Evolutionary conservation across 2,113 vertebrate species (phyloP), one percentile per base, ranked within the genome.

Genomic region (Calyptommatus sinebrachiatus): DNA sequence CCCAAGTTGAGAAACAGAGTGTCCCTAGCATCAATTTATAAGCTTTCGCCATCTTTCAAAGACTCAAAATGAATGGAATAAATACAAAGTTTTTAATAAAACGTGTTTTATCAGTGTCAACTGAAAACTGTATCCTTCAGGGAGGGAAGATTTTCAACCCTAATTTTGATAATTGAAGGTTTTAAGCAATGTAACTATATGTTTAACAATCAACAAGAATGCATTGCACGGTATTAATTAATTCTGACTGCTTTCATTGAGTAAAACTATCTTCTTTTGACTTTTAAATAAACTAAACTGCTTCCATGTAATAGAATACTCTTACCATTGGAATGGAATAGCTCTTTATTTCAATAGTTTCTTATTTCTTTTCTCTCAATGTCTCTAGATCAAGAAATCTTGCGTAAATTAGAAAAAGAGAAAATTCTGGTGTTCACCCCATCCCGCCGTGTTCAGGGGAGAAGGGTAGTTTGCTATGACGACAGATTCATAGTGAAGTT

Each of bases 341-440:
- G 5, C 61, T 50, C 8, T 41, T 77, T 31, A 70, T 74, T 68
- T 86, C 31, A 5, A 8, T 45, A 10, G 10, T 83, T 53, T 78
- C 24, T 79, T 61, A 82, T 41, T 26, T 60, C 41, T 75, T 31
- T 50, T 76, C 79, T 80, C 18, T 22, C 71, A 61, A 18, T 90
- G 53, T n/a, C 81, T 86, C 46, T 91, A 99, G 98, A 99, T 94
- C 98, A 99, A 90, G 98, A 99, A 92, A 97, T 97, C 86, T 80
- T 99, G 61, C 96, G 97, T 62, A 96, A 96, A 68, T 91, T 99
- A 28, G 98, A 99, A 82, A 99, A 99, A 91, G 97, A 99, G 84
- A 99, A 99, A 88, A 96, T 98, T 85, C 93, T 99, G 2, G 98
- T 99, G 76, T 99, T 99, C 88, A 99, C 98, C 0, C 98, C 98